Conservation (phyloP, 2,797 vertebrate species). For the Trematocara caparti region DNA sequence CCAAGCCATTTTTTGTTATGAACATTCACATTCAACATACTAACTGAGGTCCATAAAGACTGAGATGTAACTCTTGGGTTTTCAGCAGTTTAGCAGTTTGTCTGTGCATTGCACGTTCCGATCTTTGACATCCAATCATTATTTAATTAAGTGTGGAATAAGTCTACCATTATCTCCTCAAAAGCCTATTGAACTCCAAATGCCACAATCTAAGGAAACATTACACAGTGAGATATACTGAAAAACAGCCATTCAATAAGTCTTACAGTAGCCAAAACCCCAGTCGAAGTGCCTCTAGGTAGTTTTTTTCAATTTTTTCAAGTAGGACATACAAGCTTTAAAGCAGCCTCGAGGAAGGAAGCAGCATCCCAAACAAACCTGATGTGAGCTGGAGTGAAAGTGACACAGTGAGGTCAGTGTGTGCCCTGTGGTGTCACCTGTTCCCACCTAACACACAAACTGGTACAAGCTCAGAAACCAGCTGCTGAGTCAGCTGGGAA, state of each 20-base stretch:
- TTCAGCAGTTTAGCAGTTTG: not conserved
- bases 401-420: conserved; percentile 66
- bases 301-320: not conserved
- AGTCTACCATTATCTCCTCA: not conserved
- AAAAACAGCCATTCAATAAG: not conserved
- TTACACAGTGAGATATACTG: not conserved
- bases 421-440: conserved; percentile 56
- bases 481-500: conserved; percentile 56
- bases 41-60: not conserved
- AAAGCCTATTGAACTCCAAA: not conserved
- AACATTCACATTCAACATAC: not conserved
- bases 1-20: not conserved
- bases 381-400: conserved; percentile 55
- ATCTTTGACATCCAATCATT: not conserved
- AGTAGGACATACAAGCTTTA: conserved; percentile 6
- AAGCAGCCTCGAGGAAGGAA: conserved; percentile 40
- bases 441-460: conserved; percentile 58
- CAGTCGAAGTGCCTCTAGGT: not conserved
- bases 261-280: not conserved
- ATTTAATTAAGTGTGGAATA: not conserved
- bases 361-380: conserved; percentile 34
- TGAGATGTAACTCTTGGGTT: not conserved
- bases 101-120: not conserved
- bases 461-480: conserved; percentile 34
- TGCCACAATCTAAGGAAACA: not conserved